Conservation (phyloP, 1,140 invertebrate species). For the Cryptotermes secundus region DNA sequence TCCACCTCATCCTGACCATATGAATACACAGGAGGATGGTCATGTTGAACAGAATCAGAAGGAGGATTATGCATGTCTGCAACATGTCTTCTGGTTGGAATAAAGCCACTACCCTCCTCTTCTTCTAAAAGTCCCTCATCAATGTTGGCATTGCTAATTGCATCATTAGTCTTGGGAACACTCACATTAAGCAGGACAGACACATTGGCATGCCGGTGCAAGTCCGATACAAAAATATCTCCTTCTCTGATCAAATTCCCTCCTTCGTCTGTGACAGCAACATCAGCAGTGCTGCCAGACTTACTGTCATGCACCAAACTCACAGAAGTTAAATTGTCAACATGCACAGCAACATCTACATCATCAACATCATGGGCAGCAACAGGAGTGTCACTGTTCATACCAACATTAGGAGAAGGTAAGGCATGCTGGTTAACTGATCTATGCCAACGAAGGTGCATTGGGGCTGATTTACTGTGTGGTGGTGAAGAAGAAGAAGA, state of each 20-base stretch:
- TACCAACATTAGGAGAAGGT: not conserved
- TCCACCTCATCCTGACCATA: conserved; percentile 49
- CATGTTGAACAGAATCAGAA: conserved; percentile 39
- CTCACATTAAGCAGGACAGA: conserved; percentile 33
- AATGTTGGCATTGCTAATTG: not conserved
- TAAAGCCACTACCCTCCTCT: conserved; percentile 23
- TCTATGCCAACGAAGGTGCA: conserved; percentile 61
- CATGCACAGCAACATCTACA: conserved; percentile 37
- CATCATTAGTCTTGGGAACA: conserved; percentile 23
- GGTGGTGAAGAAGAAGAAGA: not conserved
- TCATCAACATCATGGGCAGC: conserved; percentile 26
- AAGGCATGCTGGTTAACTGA: conserved; percentile 61
- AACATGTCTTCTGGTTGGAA: not conserved
- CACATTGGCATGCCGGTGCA: conserved; percentile 7
- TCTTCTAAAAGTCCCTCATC: conserved; percentile 22
- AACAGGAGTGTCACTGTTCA: conserved; percentile 18
- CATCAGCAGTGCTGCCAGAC: not conserved
- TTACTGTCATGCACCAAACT: conserved; percentile 30
- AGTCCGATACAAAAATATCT: too few species aligned
- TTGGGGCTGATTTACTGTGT: conserved; percentile 40
- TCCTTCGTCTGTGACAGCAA: not conserved
- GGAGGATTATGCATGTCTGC: not conserved
- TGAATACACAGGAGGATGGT: conserved; percentile 39
- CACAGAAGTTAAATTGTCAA: conserved; percentile 30
- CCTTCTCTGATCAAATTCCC: too few species aligned